phyloP scores from a whole-genome alignment of 2,113 vertebrate genomes.

The Caretta caretta region DNA sequence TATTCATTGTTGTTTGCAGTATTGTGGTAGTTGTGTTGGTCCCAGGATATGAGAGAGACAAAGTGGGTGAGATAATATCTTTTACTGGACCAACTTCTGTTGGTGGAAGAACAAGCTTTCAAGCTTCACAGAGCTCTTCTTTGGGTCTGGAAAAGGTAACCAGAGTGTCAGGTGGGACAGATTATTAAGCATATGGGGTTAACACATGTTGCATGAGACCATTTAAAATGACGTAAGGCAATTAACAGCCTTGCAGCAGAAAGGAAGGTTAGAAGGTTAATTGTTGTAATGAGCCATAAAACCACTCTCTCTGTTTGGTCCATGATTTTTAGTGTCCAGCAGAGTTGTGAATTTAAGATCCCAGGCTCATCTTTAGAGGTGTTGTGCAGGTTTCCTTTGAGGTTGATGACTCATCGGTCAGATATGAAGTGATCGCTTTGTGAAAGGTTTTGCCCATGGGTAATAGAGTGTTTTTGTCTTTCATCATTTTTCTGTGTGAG shows the following conservation, averaged over 20 bases:
- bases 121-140: background rate
- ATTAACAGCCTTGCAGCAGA: background rate
- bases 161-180: background rate
- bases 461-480: background rate
- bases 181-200: background rate
- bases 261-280: background rate
- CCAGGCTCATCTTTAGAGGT: background rate
- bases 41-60: no score
- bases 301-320: background rate
- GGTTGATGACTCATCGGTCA: background rate
- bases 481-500: background rate
- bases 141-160: background rate
- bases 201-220: background rate
- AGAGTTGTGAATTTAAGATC: background rate
- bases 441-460: background rate
- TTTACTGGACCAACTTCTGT: background rate
- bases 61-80: no score
- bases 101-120: background rate
- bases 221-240: background rate
- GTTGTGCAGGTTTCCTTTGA: background rate
- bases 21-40: no score
- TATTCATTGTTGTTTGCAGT: constrained; percentile 32
- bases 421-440: background rate
- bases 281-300: background rate
- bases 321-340: background rate